Conservation (phyloP, 2,888 invertebrate genomes). For the Dione vanillae region DNA sequence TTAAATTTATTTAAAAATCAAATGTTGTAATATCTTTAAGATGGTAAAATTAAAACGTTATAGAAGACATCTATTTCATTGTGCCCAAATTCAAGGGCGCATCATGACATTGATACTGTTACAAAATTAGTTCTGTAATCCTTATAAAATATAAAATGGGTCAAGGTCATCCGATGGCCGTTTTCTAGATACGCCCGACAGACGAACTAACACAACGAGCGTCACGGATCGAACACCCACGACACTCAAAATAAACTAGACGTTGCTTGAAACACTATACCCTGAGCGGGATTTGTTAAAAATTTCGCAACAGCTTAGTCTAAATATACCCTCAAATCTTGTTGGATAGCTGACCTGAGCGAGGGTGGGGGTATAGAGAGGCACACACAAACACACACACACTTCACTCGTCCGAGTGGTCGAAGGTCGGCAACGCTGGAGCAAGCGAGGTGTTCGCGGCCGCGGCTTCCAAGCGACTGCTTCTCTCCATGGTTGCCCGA, state of each 20-base stretch:
- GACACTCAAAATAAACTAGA: conserved; percentile 75
- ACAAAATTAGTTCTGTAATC: conserved; percentile 27
- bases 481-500: conserved; percentile 57
- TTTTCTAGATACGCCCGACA: conserved; percentile 47
- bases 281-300: conserved; percentile 49
- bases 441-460: conserved; percentile 77
- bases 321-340: conserved; percentile 37
- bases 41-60: neutral
- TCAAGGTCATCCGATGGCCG: conserved; percentile 71
- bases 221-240: conserved; percentile 62
- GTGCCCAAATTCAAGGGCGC: conserved; percentile 17
- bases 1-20: neutral
- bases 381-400: conserved; percentile 79
- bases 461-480: conserved; percentile 82
- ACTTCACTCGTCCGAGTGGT: conserved; percentile 81
- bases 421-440: conserved; percentile 77
- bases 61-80: neutral
- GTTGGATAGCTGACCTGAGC: conserved; percentile 49
- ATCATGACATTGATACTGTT: conserved; percentile 39
- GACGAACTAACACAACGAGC: conserved; percentile 49
- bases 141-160: conserved; percentile 54
- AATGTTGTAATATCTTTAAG: neutral
- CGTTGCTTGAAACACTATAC: conserved; percentile 78
- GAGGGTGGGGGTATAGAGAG: conserved; percentile 47
- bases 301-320: conserved; percentile 45